These are phyloP conservation scores for Agraylea sexmaculata DNA, from an alignment of 1,140 invertebrate genomes.

Conservation along the genomic window DNA sequence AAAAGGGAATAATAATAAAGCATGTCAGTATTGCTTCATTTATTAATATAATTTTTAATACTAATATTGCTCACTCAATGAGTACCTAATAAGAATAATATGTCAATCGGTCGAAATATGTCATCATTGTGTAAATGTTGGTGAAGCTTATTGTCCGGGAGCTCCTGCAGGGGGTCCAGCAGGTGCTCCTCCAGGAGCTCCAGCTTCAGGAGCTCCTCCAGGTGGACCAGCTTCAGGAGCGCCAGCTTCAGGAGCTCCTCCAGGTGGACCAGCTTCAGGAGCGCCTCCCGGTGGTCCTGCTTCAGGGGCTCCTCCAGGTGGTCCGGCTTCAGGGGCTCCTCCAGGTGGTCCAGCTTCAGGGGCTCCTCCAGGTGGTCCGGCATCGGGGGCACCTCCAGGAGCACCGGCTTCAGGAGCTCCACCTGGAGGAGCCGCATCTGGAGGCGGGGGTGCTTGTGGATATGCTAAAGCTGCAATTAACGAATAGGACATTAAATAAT, in stretches of 20 bases:
- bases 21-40: too few relatives aligned
- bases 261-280: not conserved
- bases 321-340: not conserved
- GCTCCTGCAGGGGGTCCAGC: not conserved
- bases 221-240: not conserved
- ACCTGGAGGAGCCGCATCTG: not conserved
- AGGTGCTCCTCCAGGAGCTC: not conserved
- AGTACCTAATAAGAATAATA: too few relatives aligned
- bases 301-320: not conserved
- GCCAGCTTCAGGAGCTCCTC: not conserved
- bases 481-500: not conserved
- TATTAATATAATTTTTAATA: too few relatives aligned
- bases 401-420: not conserved
- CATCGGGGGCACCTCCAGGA: not conserved
- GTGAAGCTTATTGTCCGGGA: constrained; percentile 3
- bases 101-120: too few relatives aligned
- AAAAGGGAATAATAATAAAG: too few relatives aligned
- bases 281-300: not conserved
- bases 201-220: not conserved
- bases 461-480: not conserved
- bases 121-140: constrained; percentile 1
- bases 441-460: not conserved
- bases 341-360: not conserved
- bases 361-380: not conserved
- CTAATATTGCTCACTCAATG: too few relatives aligned